These are phyloP conservation scores for Nomada flava DNA, from an alignment of 2,888 invertebrate genomes.

Conservation along the genomic window DNA sequence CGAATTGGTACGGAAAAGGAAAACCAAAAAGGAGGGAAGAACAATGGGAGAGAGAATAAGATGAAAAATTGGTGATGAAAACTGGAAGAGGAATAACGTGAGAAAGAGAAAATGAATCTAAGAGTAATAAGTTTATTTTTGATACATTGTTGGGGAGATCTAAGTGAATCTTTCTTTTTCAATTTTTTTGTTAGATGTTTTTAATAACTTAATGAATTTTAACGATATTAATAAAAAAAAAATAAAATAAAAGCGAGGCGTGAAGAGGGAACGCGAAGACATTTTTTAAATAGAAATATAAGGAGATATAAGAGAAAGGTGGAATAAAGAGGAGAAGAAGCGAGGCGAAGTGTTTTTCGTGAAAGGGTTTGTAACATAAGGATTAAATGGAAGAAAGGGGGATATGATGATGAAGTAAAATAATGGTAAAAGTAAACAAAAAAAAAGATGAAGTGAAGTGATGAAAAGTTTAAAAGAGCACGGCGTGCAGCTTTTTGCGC, in stretches of 20 bases:
- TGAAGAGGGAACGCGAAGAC: constrained; percentile 69
- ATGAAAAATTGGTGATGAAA: constrained; percentile 19
- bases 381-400: constrained; percentile 46
- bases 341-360: constrained; percentile 66
- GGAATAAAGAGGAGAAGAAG: constrained; percentile 39
- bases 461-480: constrained; percentile 64
- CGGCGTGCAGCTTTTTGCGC: constrained; percentile 80
- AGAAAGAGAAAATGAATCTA: constrained; percentile 69
- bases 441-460: constrained; percentile 45
- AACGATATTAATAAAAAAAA: constrained; percentile 76
- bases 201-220: constrained; percentile 83
- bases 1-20: constrained; percentile 37
- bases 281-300: constrained; percentile 74
- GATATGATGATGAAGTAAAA: constrained; percentile 49
- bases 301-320: constrained; percentile 47
- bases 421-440: constrained; percentile 58
- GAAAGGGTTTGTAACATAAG: constrained; percentile 61
- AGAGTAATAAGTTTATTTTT: constrained; percentile 83
- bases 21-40: neutral
- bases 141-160: constrained; percentile 83
- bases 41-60: constrained; percentile 31
- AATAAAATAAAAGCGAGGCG: constrained; percentile 25
- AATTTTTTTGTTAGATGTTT: constrained; percentile 82
- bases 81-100: constrained; percentile 25
- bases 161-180: constrained; percentile 81